Conservation (phyloP, 2,113 vertebrate genomes). For the Scomber colias region DNA sequence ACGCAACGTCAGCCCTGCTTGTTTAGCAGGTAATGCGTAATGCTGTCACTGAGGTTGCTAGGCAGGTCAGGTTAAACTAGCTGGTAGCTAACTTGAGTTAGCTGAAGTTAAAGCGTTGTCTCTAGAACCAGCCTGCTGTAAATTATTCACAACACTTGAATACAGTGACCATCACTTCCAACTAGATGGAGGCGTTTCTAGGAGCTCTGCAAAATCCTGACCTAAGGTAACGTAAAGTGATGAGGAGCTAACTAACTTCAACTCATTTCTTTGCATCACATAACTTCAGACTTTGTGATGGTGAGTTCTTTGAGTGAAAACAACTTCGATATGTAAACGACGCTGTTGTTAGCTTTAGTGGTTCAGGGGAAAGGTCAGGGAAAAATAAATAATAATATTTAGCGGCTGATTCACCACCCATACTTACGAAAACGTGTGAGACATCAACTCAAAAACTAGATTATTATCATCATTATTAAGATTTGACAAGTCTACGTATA, state of each 20-base stretch:
- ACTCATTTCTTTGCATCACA: background rate
- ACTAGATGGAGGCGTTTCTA: conserved; percentile 76
- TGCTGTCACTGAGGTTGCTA: conserved; percentile 12
- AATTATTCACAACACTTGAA: background rate
- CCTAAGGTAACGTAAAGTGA: conserved; percentile 69
- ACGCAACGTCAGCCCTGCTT: background rate
- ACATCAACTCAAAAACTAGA: too few species aligned
- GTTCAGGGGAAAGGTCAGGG: too few species aligned
- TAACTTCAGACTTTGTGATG: too few species aligned
- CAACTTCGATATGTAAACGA: too few species aligned
- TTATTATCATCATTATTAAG: too few species aligned
- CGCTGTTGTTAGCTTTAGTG: too few species aligned
- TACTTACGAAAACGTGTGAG: too few species aligned
- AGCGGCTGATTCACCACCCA: too few species aligned
- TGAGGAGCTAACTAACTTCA: background rate
- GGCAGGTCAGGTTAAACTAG: background rate
- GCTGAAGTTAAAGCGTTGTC: background rate
- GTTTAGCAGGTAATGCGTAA: background rate
- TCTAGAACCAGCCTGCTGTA: background rate
- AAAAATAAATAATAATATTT: too few species aligned
- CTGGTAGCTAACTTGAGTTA: background rate
- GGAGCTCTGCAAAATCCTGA: conserved; percentile 73
- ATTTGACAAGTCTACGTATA: too few species aligned
- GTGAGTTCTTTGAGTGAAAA: too few species aligned
- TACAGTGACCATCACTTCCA: background rate